Conservation (phyloP, 2,888 invertebrate species). For the Malachius bipustulatus region DNA sequence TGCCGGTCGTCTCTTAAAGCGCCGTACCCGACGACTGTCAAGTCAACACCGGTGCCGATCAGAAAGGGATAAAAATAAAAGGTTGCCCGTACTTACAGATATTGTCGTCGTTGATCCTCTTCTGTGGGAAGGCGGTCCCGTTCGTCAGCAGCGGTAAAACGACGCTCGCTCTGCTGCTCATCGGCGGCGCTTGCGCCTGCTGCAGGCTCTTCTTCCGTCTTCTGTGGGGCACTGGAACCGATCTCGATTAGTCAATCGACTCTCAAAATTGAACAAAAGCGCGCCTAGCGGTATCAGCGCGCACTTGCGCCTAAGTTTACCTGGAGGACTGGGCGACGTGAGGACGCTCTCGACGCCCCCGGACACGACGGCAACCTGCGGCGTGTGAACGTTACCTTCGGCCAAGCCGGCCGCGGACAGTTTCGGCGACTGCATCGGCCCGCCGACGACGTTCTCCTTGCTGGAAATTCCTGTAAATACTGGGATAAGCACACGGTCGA, state of each 20-base stretch:
- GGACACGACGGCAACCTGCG: slow-evolving; percentile 34
- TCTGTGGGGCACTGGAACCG: slow-evolving; percentile 32
- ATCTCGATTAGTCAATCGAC: no score
- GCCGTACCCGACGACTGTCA: slow-evolving; percentile 49
- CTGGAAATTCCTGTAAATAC: slow-evolving; percentile 11
- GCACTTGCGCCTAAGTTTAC: slow-evolving; percentile 37
- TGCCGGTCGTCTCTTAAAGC: slow-evolving; percentile 56
- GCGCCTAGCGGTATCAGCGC: no score
- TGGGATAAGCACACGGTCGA: no score
- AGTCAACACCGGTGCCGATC: slow-evolving; percentile 3
- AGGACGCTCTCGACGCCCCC: slow-evolving; percentile 35
- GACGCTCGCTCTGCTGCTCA: slow-evolving; percentile 63
- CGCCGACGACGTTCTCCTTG: slow-evolving; percentile 18
- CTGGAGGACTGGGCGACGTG: slow-evolving; percentile 49
- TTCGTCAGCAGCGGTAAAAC: slow-evolving; percentile 57
- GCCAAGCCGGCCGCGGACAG: slow-evolving; percentile 18
- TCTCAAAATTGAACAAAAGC: no score
- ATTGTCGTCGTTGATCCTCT: slow-evolving; percentile 41
- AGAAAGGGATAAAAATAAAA: no score
- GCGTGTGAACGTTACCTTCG: slow-evolving; percentile 24
- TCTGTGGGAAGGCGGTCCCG: slow-evolving; percentile 45
- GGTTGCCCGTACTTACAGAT: slow-evolving; percentile 25
- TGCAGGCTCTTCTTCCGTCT: slow-evolving; percentile 38
- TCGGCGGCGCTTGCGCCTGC: slow-evolving; percentile 45
- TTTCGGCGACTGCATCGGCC: slow-evolving; percentile 20